These are phyloP conservation scores for Malaclemys terrapin DNA, from an alignment of 2,113 vertebrate species.

Conservation along the genomic window DNA sequence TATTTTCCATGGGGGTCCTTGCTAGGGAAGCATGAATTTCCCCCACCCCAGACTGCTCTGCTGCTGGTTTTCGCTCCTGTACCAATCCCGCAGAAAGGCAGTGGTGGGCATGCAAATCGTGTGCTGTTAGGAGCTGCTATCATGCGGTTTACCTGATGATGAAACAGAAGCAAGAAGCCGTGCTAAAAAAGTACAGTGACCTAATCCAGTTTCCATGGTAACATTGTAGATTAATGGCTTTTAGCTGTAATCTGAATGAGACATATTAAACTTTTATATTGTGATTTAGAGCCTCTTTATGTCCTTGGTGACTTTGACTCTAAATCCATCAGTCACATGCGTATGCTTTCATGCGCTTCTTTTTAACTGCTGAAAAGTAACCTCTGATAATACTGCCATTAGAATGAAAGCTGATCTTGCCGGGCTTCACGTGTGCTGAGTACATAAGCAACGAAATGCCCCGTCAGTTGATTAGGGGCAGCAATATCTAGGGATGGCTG, in stretches of 20 bases:
- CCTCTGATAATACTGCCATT: neutral
- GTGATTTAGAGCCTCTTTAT: conserved; percentile 38
- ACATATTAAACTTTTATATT: neutral
- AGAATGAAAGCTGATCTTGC: fast-evolving
- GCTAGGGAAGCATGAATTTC: neutral
- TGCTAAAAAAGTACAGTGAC: conserved; percentile 39
- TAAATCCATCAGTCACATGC: conserved; percentile 29
- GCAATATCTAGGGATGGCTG: fast-evolving
- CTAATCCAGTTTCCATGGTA: conserved; percentile 51
- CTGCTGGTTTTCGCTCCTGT: fast-evolving
- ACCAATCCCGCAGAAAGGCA: neutral
- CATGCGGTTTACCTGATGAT: neutral
- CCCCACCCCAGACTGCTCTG: neutral
- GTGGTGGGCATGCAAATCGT: fast-evolving
- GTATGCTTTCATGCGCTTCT: fast-evolving
- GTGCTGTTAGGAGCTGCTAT: neutral
- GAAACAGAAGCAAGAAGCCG: neutral
- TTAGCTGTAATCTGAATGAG: conserved; percentile 60
- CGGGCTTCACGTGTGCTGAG: neutral
- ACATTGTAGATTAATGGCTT: conserved; percentile 58
- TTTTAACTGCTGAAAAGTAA: neutral
- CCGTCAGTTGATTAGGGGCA: neutral
- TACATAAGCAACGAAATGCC: neutral
- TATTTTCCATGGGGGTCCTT: neutral
- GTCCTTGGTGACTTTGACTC: conserved; percentile 33